Evolutionary conservation across 1,140 invertebrate genomes (phyloP).

Genomic region (Conus betulinus): DNA sequence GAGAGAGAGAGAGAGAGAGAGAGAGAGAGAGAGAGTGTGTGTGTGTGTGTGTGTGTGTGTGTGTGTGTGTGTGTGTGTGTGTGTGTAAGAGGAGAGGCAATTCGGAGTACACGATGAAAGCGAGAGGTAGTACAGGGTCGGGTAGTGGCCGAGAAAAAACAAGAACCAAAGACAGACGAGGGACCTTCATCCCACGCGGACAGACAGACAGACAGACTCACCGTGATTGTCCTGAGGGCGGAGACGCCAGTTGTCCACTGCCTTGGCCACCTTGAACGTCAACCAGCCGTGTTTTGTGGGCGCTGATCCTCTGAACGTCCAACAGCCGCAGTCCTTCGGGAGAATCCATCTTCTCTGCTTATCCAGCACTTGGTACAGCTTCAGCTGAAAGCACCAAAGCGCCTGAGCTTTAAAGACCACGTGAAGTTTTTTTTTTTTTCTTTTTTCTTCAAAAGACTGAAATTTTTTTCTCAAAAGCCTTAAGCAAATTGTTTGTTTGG

Average conservation of each 20-base stretch:
- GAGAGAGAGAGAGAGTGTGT: no score
- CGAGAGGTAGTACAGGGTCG: not conserved
- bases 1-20: no score
- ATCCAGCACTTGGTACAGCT: constrained; percentile 79
- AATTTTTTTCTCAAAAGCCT: no score
- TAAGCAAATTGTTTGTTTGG: no score
- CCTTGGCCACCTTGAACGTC: constrained; percentile 78
- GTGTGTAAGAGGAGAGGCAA: no score
- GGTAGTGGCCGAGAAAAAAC: not conserved
- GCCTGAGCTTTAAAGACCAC: not conserved
- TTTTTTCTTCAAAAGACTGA: not conserved
- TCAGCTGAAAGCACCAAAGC: constrained; percentile 61
- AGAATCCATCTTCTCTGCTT: constrained; percentile 70
- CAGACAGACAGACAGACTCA: constrained; percentile 36
- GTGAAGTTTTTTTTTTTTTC: not conserved
- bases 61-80: no score
- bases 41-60: no score
- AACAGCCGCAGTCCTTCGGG: constrained; percentile 76
- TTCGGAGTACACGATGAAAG: no score
- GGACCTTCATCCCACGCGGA: no score
- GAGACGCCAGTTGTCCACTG: constrained; percentile 76
- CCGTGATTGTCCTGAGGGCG: constrained; percentile 68
- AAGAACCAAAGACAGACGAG: not conserved
- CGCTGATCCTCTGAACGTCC: constrained; percentile 77
- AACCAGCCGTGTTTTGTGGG: constrained; percentile 80